phyloP scores from a whole-genome alignment of 2,797 vertebrate genomes.

The Siniperca obscura region DNA sequence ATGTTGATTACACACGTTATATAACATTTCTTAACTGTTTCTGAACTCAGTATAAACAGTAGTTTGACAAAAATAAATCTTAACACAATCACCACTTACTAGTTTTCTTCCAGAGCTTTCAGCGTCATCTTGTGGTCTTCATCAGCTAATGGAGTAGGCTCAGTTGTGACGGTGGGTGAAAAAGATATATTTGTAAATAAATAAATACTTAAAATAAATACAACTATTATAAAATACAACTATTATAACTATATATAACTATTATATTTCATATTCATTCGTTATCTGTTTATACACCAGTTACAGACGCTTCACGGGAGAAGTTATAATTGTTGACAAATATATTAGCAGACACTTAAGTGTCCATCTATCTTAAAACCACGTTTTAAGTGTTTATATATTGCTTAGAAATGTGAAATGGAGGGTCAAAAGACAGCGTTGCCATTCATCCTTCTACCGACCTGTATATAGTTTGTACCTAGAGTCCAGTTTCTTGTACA shows the following conservation, averaged over 20 bases:
- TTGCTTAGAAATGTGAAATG: constrained; percentile 1
- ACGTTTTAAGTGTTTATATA: neutral
- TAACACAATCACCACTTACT: neutral
- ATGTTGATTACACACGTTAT: too few species aligned
- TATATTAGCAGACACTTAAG: neutral
- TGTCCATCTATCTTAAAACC: neutral
- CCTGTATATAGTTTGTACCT: constrained; percentile 48
- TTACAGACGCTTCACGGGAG: neutral
- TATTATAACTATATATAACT: too few species aligned
- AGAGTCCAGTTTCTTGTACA: constrained; percentile 8
- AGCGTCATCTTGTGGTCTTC: neutral
- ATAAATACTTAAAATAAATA: too few species aligned
- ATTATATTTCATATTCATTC: neutral
- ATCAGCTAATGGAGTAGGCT: neutral
- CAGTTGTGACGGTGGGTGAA: too few species aligned
- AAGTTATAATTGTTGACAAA: neutral
- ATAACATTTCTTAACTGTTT: too few species aligned
- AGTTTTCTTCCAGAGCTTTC: neutral
- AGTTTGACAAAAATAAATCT: neutral
- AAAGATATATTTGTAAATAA: too few species aligned
- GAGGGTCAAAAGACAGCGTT: neutral
- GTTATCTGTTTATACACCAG: neutral
- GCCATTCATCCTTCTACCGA: neutral
- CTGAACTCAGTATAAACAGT: neutral
- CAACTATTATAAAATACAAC: neutral